Evolutionary conservation across 2,113 vertebrate species (phyloP), one percentile per base, ranked within the genome.

Genomic region (Microcebus tavaratra): DNA sequence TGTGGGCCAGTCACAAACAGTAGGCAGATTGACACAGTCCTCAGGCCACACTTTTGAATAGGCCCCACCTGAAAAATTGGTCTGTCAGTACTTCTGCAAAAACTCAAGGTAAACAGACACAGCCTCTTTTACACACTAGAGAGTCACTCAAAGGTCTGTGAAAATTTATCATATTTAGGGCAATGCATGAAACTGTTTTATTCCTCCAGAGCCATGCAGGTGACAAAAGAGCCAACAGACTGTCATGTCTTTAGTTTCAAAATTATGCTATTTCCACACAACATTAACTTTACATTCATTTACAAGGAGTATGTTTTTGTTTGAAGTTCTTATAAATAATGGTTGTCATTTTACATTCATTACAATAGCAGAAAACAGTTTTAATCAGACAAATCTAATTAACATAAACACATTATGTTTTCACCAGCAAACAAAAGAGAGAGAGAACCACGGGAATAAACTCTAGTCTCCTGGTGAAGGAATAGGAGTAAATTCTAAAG

Each of bases 271-370:
- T 75, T 93, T 95, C 67, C 63, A 89, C 73, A 84, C 80, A 83
- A 87, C 80, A 65, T 93, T 83, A 95, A 73, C 79, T 93, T 88
- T 65, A 93, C 29, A 87, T 94, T 97, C 70, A 57, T 84, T 97
- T 94, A 75, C 42, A 87, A 88, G 45, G 61, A 88, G 75, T 61
- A 18, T 89, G 75, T 61, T 95, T 96, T 83, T 94, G 76, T 88
- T 91, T 72, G 75, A 93, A 91, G 84, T 80, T 78, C 86, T 89
- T 55, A 55, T 90, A 97, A 97, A 96, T 93, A 95, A 92, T 95
- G 80, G 65, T 78, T 72, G 34, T 63, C 85, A 89, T 36, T 96
- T 96, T 80, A 59, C 68, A 53, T 92, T 89, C 87, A 36, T 81
- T 89, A 90, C 70, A 34, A 90, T 29, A 45, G 87, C 65, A 59